Evolutionary conservation across 92 coral and sea anemone genomes (phyloP).

Genomic region (Phenganax marumi): DNA sequence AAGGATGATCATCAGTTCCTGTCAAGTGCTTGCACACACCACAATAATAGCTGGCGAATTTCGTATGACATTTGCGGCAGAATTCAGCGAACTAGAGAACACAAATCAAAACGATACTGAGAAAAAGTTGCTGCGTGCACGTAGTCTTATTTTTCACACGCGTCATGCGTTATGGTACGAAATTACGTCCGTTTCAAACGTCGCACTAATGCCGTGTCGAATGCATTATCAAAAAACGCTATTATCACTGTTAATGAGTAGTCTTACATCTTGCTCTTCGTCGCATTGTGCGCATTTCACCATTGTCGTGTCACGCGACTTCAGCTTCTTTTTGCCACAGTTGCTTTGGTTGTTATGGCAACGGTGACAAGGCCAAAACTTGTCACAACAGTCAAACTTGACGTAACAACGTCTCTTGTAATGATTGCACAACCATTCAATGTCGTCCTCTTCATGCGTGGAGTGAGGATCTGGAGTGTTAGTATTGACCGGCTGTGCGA

Average conservation of each 20-base stretch:
- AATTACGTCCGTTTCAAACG: not conserved
- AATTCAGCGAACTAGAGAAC: conserved; percentile 52
- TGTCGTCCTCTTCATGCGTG: not conserved
- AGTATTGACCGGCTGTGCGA: not conserved
- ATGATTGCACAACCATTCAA: conserved; percentile 64
- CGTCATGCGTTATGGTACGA: not conserved
- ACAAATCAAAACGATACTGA: not conserved
- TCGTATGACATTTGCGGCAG: conserved; percentile 60
- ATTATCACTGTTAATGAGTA: not conserved
- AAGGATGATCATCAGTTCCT: conserved; percentile 73
- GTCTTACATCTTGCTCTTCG: conserved; percentile 63
- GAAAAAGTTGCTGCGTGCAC: too few species aligned
- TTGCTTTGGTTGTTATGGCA: conserved; percentile 75
- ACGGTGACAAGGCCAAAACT: conserved; percentile 76
- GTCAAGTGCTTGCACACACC: conserved; percentile 77
- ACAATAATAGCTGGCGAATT: conserved; percentile 74
- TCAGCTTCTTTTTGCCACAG: conserved; percentile 59
- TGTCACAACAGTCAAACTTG: conserved; percentile 70
- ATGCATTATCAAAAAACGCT: not conserved
- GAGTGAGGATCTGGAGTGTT: not conserved
- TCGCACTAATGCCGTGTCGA: too few species aligned
- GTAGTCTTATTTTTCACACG: not conserved
- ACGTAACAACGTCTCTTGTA: conserved; percentile 77
- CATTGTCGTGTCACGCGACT: conserved; percentile 70
- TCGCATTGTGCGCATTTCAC: conserved; percentile 66